These are phyloP conservation scores for Pardosa pseudoannulata DNA, from an alignment of 2,888 invertebrate species.

Conservation along the genomic window DNA sequence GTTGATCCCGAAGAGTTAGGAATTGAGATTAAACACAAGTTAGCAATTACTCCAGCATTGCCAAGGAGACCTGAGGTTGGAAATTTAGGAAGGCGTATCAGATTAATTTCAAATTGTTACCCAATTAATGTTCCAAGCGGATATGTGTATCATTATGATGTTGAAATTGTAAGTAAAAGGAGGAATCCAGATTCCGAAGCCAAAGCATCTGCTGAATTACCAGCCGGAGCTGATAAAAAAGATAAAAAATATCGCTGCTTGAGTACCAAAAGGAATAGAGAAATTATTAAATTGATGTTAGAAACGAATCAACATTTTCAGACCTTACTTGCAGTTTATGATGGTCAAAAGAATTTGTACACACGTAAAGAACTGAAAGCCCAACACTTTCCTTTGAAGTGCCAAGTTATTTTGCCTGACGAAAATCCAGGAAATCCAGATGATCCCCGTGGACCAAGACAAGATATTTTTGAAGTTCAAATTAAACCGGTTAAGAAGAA, in stretches of 20 bases:
- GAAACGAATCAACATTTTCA: constrained; percentile 78
- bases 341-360: constrained; percentile 81
- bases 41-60: not conserved
- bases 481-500: constrained; percentile 62
- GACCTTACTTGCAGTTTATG: constrained; percentile 79
- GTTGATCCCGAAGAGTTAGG: constrained; percentile 49
- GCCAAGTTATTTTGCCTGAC: constrained; percentile 18
- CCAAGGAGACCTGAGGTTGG: constrained; percentile 36
- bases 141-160: constrained; percentile 80
- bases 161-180: constrained; percentile 77
- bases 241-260: constrained; percentile 52
- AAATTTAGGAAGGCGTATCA: constrained; percentile 45
- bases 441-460: constrained; percentile 18
- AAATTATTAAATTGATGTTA: constrained; percentile 79
- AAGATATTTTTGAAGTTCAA: constrained; percentile 40
- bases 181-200: constrained; percentile 74
- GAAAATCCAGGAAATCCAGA: constrained; percentile 34
- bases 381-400: constrained; percentile 73
- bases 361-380: constrained; percentile 78
- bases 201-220: too few species aligned
- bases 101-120: constrained; percentile 79
- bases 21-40: constrained; percentile 31
- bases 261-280: constrained; percentile 78
- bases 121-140: constrained; percentile 80
- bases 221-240: too few species aligned